Conservation (phyloP, 2,113 vertebrate genomes). For the Semicossyphus pulcher region DNA sequence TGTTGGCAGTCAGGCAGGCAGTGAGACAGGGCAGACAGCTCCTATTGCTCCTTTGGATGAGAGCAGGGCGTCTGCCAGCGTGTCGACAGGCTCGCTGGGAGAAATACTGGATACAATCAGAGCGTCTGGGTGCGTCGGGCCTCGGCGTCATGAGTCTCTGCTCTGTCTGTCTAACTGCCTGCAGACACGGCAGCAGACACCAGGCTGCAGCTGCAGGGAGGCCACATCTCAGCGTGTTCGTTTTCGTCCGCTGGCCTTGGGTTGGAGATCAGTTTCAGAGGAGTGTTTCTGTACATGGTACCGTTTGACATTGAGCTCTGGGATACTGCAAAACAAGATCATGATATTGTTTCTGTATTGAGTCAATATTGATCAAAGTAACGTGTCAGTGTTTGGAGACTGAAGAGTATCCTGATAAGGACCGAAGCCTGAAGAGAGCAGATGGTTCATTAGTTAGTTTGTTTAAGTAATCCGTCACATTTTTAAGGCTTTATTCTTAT, state of each 20-base stretch:
- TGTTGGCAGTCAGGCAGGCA: conserved; percentile 12
- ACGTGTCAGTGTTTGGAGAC: no score
- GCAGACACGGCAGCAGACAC: conserved; percentile 15
- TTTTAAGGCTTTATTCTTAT: no score
- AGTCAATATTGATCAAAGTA: no score
- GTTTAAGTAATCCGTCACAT: no score
- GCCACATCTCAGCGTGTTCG: neutral
- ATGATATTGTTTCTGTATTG: no score
- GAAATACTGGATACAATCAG: conserved; percentile 45
- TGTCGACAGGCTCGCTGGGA: conserved; percentile 47
- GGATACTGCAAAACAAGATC: no score
- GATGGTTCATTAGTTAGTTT: no score
- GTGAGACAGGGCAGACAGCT: conserved; percentile 51
- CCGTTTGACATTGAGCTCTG: neutral
- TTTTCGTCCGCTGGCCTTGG: conserved; percentile 4
- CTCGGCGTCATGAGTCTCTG: conserved; percentile 7
- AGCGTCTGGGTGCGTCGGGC: conserved; percentile 15
- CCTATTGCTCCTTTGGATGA: conserved; percentile 56
- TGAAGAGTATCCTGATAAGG: no score
- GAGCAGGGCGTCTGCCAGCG: conserved; percentile 42
- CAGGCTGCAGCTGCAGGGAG: conserved; percentile 16
- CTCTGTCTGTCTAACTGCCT: conserved; percentile 24
- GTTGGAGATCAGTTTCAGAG: neutral
- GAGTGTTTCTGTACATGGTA: neutral
- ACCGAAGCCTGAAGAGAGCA: no score